Percentiles rank a stretch among this genome's conserved stretches.
These are phyloP conservation scores for Dryas iulia DNA, from an alignment of 1,140 invertebrate genomes.

Conservation along the genomic window DNA sequence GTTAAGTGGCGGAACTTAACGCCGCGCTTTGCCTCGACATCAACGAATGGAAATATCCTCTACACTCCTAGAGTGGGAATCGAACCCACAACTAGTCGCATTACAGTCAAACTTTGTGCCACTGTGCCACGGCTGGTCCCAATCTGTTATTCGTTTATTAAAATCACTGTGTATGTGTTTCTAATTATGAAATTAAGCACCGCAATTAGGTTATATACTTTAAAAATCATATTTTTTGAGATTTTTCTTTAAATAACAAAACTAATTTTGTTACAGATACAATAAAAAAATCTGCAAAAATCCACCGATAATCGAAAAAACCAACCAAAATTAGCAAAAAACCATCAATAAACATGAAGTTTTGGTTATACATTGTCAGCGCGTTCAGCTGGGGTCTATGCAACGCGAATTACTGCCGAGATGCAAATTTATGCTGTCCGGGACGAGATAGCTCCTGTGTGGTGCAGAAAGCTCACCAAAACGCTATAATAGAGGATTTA, in stretches of 20 bases:
- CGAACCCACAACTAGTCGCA: background rate
- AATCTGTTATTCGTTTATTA: too few species aligned
- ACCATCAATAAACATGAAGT: background rate
- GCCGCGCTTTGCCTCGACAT: background rate
- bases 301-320: too few species aligned
- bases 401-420: conserved; percentile 83
- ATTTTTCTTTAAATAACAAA: background rate
- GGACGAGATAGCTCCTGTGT: conserved; percentile 93
- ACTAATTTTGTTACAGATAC: background rate
- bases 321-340: background rate
- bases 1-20: background rate
- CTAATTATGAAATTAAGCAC: too few species aligned
- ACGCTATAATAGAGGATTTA: conserved; percentile 89
- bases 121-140: too few species aligned
- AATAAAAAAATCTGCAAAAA: background rate
- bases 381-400: conserved; percentile 56
- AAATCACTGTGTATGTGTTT: too few species aligned
- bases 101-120: too few species aligned
- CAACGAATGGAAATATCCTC: background rate
- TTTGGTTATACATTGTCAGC: conserved; percentile 55
- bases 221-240: background rate
- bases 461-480: conserved; percentile 90
- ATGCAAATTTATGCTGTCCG: conserved; percentile 88
- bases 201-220: too few species aligned
- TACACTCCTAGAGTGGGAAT: background rate